A percentile compares a stretch with the other conserved stretches of the same genome.
phyloP scores from a whole-genome alignment of 2,113 vertebrate genomes.

The Picathartes gymnocephalus region DNA sequence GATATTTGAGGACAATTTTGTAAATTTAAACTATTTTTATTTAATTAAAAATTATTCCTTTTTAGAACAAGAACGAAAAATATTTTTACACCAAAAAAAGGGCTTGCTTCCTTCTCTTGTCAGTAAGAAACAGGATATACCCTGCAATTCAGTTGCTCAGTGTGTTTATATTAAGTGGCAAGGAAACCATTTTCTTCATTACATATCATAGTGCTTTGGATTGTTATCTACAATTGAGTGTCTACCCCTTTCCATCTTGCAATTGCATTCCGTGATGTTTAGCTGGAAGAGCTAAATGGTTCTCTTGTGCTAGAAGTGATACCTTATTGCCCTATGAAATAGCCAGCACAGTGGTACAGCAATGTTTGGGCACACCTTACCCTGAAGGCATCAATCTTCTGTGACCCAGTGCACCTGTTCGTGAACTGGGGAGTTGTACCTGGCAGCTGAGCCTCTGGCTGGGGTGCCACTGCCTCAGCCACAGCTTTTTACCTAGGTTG shows the following conservation, averaged over 20 bases:
- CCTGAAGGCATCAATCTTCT: neutral
- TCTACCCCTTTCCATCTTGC: neutral
- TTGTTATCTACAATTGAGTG: neutral
- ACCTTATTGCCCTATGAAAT: neutral
- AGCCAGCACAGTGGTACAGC: neutral
- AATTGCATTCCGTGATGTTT: neutral
- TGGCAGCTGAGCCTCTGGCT: neutral
- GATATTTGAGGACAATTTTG: neutral
- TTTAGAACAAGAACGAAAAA: neutral
- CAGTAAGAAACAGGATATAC: neutral
- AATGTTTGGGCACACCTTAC: neutral
- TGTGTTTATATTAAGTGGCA: neutral
- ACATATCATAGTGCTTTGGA: neutral
- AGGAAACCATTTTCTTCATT: neutral
- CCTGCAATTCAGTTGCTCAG: neutral
- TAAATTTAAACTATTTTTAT: neutral
- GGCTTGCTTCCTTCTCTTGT: neutral
- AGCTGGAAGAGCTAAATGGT: neutral
- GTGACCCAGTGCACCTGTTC: accelerated
- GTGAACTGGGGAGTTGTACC: neutral
- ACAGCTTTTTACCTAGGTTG: neutral
- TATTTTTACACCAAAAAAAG: neutral
- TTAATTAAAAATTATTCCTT: neutral
- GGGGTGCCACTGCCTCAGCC: neutral
- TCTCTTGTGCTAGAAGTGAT: neutral